These are phyloP conservation scores for Rhinogobio ventralis DNA, from an alignment of 2,797 vertebrate genomes.

Conservation along the genomic window DNA sequence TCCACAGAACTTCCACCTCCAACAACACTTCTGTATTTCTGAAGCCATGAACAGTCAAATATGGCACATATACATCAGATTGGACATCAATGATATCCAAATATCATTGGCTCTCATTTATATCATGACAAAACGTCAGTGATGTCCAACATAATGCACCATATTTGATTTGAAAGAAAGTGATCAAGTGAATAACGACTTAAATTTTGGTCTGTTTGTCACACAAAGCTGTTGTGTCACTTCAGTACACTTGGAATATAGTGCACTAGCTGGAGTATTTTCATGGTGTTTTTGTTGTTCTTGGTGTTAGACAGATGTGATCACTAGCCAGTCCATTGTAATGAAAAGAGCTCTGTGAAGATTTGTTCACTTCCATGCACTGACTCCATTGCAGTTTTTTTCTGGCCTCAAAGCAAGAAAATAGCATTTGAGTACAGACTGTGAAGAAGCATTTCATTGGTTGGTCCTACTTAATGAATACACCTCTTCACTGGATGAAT, in stretches of 20 bases:
- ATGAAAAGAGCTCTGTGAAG: neutral
- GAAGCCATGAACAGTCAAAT: conserved; percentile 1
- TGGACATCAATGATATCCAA: neutral
- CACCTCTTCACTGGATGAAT: neutral
- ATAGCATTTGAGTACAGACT: neutral
- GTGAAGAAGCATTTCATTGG: neutral
- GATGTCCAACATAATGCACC: neutral
- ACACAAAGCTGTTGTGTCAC: neutral
- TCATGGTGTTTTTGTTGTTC: neutral
- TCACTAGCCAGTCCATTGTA: neutral
- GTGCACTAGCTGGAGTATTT: neutral
- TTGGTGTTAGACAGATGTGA: neutral
- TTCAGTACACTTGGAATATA: neutral
- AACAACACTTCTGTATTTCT: neutral
- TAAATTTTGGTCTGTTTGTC: neutral
- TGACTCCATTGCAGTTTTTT: neutral
- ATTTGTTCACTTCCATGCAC: neutral
- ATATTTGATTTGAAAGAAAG: neutral
- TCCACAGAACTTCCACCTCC: neutral
- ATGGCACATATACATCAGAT: neutral
- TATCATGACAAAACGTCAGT: neutral
- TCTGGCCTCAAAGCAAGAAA: neutral
- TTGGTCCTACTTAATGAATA: neutral
- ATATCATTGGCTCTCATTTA: neutral
- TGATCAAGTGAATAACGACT: neutral